These are phyloP conservation scores for Equus przewalskii DNA, from an alignment of 2,113 vertebrate genomes.

Conservation along the genomic window DNA sequence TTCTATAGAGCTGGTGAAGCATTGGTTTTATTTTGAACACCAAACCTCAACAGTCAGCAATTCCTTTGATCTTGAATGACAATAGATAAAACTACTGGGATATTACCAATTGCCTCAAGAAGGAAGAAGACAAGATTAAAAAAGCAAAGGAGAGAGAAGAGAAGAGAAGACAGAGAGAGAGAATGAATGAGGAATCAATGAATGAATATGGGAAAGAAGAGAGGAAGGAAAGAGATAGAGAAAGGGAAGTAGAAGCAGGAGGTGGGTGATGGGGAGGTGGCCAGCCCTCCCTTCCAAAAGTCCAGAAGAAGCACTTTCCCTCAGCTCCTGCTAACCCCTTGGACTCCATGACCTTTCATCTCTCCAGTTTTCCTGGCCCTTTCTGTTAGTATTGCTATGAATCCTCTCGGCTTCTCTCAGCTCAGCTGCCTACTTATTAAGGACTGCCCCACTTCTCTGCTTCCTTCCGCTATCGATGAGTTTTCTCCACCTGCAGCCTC, in stretches of 20 bases:
- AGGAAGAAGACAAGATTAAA: neutral
- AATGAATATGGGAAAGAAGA: neutral
- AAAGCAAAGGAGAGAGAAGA: neutral
- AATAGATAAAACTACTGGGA: neutral
- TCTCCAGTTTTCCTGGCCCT: neutral
- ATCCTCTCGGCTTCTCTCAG: neutral
- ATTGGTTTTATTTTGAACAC: neutral
- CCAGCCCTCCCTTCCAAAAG: fast-evolving
- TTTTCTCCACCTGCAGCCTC: neutral
- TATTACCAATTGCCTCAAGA: neutral
- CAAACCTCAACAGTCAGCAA: neutral
- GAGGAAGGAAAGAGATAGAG: neutral
- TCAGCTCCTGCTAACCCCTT: neutral
- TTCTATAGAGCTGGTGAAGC: neutral
- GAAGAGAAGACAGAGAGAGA: neutral
- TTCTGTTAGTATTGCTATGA: neutral
- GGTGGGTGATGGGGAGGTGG: neutral
- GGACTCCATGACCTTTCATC: neutral
- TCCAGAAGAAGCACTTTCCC: too few species aligned
- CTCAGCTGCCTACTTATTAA: neutral
- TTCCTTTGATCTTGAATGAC: neutral
- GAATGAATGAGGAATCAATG: neutral
- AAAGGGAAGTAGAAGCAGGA: neutral
- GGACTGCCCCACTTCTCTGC: neutral
- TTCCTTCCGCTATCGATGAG: fast-evolving